A percentile compares a stretch with the other conserved stretches of the same genome.
Conservation (phyloP, 2,888 invertebrate genomes). For the Machimus atricapillus region DNA sequence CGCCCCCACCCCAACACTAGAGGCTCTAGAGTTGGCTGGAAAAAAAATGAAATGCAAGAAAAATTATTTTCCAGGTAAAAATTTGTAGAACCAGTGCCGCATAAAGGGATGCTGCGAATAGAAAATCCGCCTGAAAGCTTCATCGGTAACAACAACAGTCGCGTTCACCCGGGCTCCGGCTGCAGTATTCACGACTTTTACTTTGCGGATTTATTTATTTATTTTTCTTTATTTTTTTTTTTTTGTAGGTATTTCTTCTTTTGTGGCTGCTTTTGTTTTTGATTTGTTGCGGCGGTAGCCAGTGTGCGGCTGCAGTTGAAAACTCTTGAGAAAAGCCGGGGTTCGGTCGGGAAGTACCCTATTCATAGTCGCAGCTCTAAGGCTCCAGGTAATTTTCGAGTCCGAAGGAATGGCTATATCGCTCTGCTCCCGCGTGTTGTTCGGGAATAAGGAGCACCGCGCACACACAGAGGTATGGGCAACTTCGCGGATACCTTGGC, state of each 20-base stretch:
- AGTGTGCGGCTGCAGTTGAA: slow-evolving; percentile 24
- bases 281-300: slow-evolving; percentile 38
- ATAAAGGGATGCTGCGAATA: slow-evolving; percentile 40
- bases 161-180: neutral
- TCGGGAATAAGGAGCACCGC: slow-evolving; percentile 34
- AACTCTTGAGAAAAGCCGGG: slow-evolving; percentile 33
- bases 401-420: slow-evolving; percentile 44
- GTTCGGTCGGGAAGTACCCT: slow-evolving; percentile 12
- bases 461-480: neutral
- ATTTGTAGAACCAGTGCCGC: slow-evolving; percentile 30
- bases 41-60: neutral
- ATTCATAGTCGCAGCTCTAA: slow-evolving; percentile 33
- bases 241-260: neutral
- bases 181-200: slow-evolving; percentile 31
- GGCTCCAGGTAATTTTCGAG: slow-evolving; percentile 45
- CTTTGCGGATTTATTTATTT: slow-evolving; percentile 31
- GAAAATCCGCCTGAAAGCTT: slow-evolving; percentile 37
- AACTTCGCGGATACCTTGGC: neutral
- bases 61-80: slow-evolving; percentile 31
- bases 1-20: neutral
- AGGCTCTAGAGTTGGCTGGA: neutral
- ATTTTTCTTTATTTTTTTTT: neutral
- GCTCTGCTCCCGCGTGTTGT: slow-evolving; percentile 43
- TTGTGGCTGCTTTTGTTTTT: slow-evolving; percentile 36
- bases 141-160: slow-evolving; percentile 34